Percentiles rank a stretch among this genome's conserved stretches.
phyloP scores from a whole-genome alignment of 2,113 vertebrate species.

The Sterna hirundo region DNA sequence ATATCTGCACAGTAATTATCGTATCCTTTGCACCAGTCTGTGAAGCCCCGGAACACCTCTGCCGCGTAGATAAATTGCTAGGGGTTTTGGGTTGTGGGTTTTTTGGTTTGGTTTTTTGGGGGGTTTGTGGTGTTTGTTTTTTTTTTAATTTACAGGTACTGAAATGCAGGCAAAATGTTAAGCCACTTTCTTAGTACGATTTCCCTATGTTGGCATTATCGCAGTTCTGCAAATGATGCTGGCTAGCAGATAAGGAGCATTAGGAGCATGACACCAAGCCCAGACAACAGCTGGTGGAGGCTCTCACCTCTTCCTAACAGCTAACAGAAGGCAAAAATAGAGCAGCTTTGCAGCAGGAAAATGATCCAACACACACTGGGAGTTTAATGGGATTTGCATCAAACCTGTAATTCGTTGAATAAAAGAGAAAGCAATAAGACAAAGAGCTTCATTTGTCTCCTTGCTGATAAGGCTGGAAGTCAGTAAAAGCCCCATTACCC shows the following conservation, averaged over 20 bases:
- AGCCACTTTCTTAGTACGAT: neutral
- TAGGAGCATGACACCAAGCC: neutral
- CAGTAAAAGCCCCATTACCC: neutral
- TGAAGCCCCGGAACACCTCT: neutral
- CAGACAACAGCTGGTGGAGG: constrained; percentile 13
- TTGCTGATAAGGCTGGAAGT: neutral
- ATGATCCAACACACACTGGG: neutral
- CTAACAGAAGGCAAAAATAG: neutral
- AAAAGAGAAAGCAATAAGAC: neutral
- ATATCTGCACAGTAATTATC: neutral
- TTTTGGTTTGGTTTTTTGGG: neutral
- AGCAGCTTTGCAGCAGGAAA: neutral
- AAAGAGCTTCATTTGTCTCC: neutral
- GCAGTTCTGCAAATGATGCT: neutral
- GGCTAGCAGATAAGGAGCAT: neutral
- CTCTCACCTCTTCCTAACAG: neutral
- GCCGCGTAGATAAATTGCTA: neutral
- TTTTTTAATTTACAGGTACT: neutral
- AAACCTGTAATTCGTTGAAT: neutral
- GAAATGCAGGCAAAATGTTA: neutral
- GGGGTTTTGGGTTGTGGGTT: accelerated
- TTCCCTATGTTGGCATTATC: neutral
- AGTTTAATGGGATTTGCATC: neutral
- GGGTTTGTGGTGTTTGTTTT: too few species aligned
- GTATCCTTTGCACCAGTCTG: neutral